These are phyloP conservation scores for Buathra laborator DNA, from an alignment of 2,888 invertebrate species.

Conservation along the genomic window DNA sequence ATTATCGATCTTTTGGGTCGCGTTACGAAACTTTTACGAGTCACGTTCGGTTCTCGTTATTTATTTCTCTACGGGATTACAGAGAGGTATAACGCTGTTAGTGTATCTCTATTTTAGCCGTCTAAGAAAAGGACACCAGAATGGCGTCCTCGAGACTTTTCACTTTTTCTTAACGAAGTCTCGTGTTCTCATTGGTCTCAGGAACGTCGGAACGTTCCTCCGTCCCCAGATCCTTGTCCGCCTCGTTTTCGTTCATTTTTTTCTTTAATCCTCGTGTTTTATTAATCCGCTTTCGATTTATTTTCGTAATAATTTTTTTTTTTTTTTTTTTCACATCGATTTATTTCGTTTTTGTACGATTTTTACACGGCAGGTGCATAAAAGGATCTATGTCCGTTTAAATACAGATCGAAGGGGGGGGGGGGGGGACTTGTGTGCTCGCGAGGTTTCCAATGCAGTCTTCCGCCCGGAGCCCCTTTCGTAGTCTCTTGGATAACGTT, in stretches of 20 bases:
- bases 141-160: slow-evolving; percentile 9
- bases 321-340: background rate
- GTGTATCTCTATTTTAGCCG: slow-evolving; percentile 3
- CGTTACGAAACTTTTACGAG: background rate
- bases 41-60: background rate
- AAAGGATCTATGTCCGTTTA: background rate
- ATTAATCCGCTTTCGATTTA: background rate
- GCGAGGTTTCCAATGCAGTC: background rate
- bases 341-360: background rate
- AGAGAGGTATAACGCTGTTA: background rate
- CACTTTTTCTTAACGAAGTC: background rate
- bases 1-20: slow-evolving; percentile 26
- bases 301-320: too few species aligned
- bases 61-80: background rate
- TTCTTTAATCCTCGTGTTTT: background rate
- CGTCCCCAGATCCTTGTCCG: slow-evolving; percentile 21
- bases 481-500: slow-evolving; percentile 25
- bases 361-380: slow-evolving; percentile 13
- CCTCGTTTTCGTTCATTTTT: slow-evolving; percentile 47
- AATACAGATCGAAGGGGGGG: background rate
- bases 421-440: background rate
- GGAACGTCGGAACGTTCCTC: slow-evolving; percentile 33
- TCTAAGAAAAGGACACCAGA: background rate
- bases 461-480: background rate
- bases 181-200: slow-evolving; percentile 45